Evolutionary conservation across 1,140 invertebrate genomes (phyloP).

Genomic region (Musca vetustissima): DNA sequence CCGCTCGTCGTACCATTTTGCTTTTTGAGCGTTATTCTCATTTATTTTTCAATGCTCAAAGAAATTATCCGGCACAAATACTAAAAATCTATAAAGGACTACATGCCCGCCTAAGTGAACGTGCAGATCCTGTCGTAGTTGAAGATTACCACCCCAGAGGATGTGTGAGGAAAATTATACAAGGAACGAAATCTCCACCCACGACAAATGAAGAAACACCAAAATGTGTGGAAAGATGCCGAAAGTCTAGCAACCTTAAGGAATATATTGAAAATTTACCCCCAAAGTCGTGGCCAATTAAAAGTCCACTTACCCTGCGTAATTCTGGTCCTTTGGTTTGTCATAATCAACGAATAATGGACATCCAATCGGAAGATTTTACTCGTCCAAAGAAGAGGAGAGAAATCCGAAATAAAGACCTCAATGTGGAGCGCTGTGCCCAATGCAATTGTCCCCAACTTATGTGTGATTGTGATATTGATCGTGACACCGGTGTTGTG

Average conservation of each 20-base stretch:
- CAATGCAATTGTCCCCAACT: slow-evolving; percentile 27
- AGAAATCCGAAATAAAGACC: not conserved
- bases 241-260: not conserved
- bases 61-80: slow-evolving; percentile 36
- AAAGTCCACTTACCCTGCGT: not conserved
- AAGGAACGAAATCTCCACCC: not conserved
- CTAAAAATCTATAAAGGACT: slow-evolving; percentile 40
- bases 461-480: slow-evolving; percentile 29
- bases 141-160: slow-evolving; percentile 2
- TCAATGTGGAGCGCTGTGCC: not conserved
- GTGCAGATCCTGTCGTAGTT: slow-evolving; percentile 11
- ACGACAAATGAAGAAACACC: not conserved
- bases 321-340: not conserved
- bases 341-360: not conserved
- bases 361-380: too few species aligned
- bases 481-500: slow-evolving; percentile 31
- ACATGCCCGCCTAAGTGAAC: slow-evolving; percentile 27
- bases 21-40: slow-evolving; percentile 39
- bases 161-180: slow-evolving; percentile 10
- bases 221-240: not conserved
- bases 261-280: slow-evolving; percentile 4
- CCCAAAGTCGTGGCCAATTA: not conserved
- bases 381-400: not conserved
- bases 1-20: slow-evolving; percentile 39
- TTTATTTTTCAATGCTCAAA: slow-evolving; percentile 39